These are phyloP conservation scores for Balanococcus diminutus DNA, from an alignment of 2,888 invertebrate genomes.

Conservation along the genomic window DNA sequence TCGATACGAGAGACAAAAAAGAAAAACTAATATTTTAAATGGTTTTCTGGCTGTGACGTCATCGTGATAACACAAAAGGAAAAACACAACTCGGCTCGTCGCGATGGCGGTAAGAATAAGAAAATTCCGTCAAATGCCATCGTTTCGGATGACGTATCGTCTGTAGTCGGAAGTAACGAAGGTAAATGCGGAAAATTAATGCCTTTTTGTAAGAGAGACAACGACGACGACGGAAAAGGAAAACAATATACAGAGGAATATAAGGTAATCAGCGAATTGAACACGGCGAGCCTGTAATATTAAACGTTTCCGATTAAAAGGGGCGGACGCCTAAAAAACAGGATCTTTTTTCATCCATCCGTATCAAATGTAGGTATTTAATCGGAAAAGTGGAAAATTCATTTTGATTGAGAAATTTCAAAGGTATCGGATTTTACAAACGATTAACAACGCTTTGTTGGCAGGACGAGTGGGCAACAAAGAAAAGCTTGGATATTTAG, in stretches of 20 bases:
- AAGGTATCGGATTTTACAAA: not conserved
- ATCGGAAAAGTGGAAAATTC: not conserved
- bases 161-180: slow-evolving; percentile 1
- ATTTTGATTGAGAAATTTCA: not conserved
- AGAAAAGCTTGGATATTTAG: too few relatives aligned
- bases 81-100: not conserved
- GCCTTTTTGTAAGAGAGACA: not conserved
- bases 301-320: not conserved
- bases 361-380: not conserved
- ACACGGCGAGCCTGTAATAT: not conserved
- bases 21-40: slow-evolving; percentile 16
- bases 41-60: slow-evolving; percentile 5
- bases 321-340: not conserved
- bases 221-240: not conserved
- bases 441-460: not conserved
- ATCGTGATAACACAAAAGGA: not conserved
- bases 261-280: slow-evolving; percentile 27
- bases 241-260: not conserved
- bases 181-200: slow-evolving; percentile 28
- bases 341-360: not conserved
- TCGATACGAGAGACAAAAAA: not conserved
- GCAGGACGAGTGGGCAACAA: too few relatives aligned
- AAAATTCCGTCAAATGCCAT: slow-evolving; percentile 20
- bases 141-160: slow-evolving; percentile 18
- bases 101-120: not conserved